These are phyloP conservation scores for Oppia nitens DNA, from an alignment of 1,140 invertebrate species.

Conservation along the genomic window DNA sequence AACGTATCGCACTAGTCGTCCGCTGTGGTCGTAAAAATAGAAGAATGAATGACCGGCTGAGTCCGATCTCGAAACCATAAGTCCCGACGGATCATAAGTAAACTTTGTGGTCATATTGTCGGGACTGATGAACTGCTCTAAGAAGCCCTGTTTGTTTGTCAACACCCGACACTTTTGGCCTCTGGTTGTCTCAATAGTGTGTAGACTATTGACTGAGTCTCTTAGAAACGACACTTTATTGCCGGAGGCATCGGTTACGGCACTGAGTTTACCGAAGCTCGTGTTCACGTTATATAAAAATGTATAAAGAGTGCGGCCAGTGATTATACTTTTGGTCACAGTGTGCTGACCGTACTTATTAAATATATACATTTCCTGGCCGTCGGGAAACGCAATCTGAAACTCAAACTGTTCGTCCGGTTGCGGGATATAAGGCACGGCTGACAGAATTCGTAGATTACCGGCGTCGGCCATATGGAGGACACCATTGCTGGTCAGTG, in stretches of 20 bases:
- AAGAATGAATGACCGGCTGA: constrained; percentile 77
- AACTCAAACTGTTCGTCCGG: constrained; percentile 71
- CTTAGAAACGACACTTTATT: constrained; percentile 80
- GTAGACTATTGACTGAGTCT: constrained; percentile 54
- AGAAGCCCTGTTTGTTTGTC: constrained; percentile 44
- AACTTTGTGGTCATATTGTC: constrained; percentile 83
- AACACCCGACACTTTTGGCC: constrained; percentile 77
- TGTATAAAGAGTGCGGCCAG: constrained; percentile 75
- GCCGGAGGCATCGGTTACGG: constrained; percentile 74
- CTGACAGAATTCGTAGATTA: constrained; percentile 61
- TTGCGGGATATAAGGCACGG: constrained; percentile 72
- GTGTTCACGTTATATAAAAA: constrained; percentile 94
- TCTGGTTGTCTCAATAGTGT: constrained; percentile 81
- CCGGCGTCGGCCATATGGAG: constrained; percentile 88
- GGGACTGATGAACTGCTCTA: constrained; percentile 69
- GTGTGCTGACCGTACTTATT: constrained; percentile 76
- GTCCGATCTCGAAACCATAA: constrained; percentile 50
- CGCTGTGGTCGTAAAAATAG: constrained; percentile 89
- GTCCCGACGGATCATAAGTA: constrained; percentile 73
- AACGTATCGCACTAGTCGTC: constrained; percentile 67
- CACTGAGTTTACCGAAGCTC: constrained; percentile 78
- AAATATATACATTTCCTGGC: constrained; percentile 84
- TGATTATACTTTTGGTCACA: constrained; percentile 75
- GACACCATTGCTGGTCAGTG: constrained; percentile 80
- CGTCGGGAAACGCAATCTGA: constrained; percentile 68